These are phyloP conservation scores for Schizothorax lantsangensis DNA, from an alignment of 2,797 vertebrate genomes.

Conservation along the genomic window DNA sequence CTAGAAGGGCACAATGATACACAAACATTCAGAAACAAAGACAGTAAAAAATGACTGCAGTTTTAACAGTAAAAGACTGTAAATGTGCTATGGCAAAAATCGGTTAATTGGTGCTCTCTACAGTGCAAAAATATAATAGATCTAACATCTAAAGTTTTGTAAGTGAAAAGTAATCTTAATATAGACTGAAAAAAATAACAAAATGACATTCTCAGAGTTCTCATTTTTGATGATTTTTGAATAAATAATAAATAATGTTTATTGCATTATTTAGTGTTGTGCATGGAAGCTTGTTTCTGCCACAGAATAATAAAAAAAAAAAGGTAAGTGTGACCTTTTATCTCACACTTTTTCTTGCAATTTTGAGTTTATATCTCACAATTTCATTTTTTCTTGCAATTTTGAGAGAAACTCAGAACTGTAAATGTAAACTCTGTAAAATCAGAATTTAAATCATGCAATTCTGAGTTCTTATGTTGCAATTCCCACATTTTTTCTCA, in stretches of 20 bases:
- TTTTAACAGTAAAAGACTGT: neutral
- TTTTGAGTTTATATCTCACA: neutral
- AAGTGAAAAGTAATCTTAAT: neutral
- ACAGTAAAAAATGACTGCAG: neutral
- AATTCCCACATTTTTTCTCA: neutral
- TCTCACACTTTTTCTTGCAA: neutral
- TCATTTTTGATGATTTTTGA: neutral
- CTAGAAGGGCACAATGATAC: constrained; percentile 34
- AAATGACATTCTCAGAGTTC: neutral
- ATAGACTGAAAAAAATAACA: neutral
- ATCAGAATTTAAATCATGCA: neutral
- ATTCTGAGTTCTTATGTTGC: neutral
- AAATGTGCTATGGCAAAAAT: neutral
- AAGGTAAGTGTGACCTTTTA: neutral
- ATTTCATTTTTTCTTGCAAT: neutral
- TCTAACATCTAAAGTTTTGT: neutral
- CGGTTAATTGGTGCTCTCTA: neutral
- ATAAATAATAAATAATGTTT: neutral
- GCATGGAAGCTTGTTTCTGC: neutral
- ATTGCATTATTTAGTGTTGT: neutral
- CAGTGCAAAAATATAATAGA: neutral
- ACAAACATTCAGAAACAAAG: constrained; percentile 30
- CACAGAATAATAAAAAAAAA: neutral
- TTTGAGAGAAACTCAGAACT: neutral
- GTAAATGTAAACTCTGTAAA: neutral